Evolutionary conservation across 1,140 invertebrate genomes (phyloP), one percentile per base, ranked within the genome.

Genomic region (Philaenus spumarius): DNA sequence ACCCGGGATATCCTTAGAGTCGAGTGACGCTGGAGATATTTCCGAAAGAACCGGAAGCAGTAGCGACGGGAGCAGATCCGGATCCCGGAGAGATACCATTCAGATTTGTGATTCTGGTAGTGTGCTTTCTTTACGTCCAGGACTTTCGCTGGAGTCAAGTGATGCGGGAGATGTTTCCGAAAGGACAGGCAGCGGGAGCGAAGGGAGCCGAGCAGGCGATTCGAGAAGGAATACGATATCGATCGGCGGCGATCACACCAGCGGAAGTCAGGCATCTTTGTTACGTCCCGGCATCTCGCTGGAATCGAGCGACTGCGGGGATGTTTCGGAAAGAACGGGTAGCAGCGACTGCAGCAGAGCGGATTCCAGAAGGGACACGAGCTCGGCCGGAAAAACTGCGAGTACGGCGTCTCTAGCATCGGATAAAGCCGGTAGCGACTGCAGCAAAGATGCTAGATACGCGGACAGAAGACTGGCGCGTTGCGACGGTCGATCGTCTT

Each of bases 361-460:
- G 15, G 69, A 68, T 7, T 68, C 69, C 0, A 60, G 60, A 34
- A 47, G 63, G 4, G 66, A 64, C 12, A 72, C 68, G 0, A 61
- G 64, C 3, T 68, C 68, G 24, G 67, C 78, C 20, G 78, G 80
- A 46, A 68, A 67, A 55, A 69, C 68, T 14, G 64, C 67, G 12
- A 85, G 83, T 64, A 80, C 83, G 5, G 79, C 81, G 2, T 85
- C 82, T 0, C 67, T 86, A 4, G 74, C 77, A 0, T 85, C 82
- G 2, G 79, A 76, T 62, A 78, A 77, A 58, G 79, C 80, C 54
- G 79, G 76, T 68, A 80, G 77, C 14, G 68, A 71, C 39, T 71
- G 68, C 48, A 71, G 69, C 50, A 67, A 68, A 52, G 69, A 69
- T 43, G 63, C 64, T 69, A 51, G 66, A 17, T 69, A 66, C 46